A percentile compares a stretch with the other conserved stretches of the same genome.
Evolutionary conservation across 2,113 vertebrate genomes (phyloP).

Genomic region (Sapajus apella): DNA sequence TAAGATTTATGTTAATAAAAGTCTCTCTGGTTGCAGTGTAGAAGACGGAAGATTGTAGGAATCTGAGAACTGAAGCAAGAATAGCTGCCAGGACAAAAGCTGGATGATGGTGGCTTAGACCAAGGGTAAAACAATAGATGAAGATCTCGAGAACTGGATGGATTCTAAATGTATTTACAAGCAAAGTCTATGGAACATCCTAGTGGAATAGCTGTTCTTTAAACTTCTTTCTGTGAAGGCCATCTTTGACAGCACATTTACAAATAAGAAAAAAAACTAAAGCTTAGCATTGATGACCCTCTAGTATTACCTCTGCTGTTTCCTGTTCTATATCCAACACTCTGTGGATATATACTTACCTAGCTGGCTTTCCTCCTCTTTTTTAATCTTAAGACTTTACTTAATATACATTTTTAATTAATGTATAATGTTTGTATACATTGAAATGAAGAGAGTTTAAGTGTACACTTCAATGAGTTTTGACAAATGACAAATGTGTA

Average conservation of each 20-base stretch:
- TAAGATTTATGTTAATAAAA: background rate
- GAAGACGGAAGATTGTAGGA: background rate
- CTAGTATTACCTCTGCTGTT: background rate
- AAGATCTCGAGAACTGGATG: background rate
- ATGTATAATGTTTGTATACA: background rate
- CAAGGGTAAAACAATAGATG: no score
- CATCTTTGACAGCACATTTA: background rate
- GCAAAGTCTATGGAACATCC: background rate
- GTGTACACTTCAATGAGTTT: background rate
- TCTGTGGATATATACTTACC: background rate
- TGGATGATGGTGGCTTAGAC: background rate
- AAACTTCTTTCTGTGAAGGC: background rate
- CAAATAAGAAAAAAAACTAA: background rate
- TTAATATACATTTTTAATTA: background rate
- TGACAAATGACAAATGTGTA: background rate
- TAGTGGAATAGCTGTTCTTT: background rate
- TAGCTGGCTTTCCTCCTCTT: background rate
- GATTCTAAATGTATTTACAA: background rate
- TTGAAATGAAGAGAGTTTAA: background rate
- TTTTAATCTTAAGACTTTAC: background rate
- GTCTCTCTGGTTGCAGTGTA: background rate
- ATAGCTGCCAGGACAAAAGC: background rate
- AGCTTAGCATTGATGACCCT: background rate
- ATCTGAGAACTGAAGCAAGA: background rate
- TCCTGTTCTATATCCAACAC: background rate